Base-by-base conservation (phyloP, 92 coral and sea anemone genomes). In the Blastomussa wellsi region DNA sequence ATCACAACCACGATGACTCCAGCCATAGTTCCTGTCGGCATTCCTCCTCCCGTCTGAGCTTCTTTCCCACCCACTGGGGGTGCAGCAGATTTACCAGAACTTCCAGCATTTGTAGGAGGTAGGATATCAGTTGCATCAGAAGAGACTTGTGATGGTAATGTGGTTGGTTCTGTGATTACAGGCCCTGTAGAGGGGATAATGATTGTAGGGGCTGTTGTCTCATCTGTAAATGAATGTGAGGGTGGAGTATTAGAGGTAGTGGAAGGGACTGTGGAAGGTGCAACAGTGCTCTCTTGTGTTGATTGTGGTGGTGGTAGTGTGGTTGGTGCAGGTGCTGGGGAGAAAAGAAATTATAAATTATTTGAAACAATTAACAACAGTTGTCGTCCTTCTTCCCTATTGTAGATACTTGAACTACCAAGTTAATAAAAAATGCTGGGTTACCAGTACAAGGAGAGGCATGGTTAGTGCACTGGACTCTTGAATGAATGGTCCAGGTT, bases 1-100 rank as follows among this genome's bases (percentile, higher is more conserved):
- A 90, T 35, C n/a, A 74, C 86, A 8, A 87, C 74, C 28, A 85
- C 93, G 29, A 87, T 66, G 55, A 90, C 16, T 49, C 29, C 77
- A 67, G 36, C 88, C 71, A 77, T 14, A 7, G 52, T 38, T 57
- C 83, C 78, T 15, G 77, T 32, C 3, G 55, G 15, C 83, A 85
- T 14, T 39, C 72, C 38, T 9, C 31, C 3, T 12, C 29, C 82
- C 19, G 47, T 42, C 65, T 14, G 74, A 49, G 82, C 82, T 64
- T 64, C 66, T 47, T 59, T 83, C 28, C 48, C 72, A 38, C 59
- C 80, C 16, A 29, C 51, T 62, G 33, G 8, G 5, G 80, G 74
- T 26, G 32, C 62, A 55, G 42, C 73, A 13, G 79, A 33, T 26
- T 24, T 66, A 35, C 39, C 64, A 35, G 53, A 57, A 4, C 79